Evolutionary conservation across 1,140 invertebrate genomes (phyloP).

Genomic region (Eulimnadia texana): DNA sequence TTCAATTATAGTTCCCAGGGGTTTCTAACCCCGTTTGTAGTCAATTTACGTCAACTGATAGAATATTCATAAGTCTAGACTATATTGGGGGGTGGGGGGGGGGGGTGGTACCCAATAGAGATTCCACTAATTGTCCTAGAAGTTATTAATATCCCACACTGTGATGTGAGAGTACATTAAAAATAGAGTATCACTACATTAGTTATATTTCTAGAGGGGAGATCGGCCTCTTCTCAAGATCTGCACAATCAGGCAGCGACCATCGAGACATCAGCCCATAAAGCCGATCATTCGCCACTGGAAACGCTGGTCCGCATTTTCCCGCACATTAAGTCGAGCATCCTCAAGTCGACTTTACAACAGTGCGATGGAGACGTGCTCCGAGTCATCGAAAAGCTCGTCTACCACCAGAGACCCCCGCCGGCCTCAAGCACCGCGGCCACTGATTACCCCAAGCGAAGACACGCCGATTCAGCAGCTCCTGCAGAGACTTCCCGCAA

Average conservation of each 20-base stretch:
- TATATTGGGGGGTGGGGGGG: too few relatives aligned
- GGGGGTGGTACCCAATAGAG: too few relatives aligned
- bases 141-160: too few relatives aligned
- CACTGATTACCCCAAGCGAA: neutral
- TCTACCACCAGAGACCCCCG: conserved; percentile 37
- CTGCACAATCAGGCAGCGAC: neutral
- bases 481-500: neutral
- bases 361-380: conserved; percentile 65
- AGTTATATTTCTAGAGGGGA: too few relatives aligned
- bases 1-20: too few relatives aligned
- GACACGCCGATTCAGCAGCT: neutral
- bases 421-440: neutral
- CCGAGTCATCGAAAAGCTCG: conserved; percentile 74
- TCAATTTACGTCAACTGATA: too few relatives aligned
- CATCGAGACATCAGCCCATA: neutral
- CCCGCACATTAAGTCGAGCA: conserved; percentile 60
- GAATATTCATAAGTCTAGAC: too few relatives aligned
- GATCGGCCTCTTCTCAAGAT: too few relatives aligned
- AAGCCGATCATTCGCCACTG: conserved; percentile 35
- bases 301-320: conserved; percentile 67
- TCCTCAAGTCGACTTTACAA: conserved; percentile 64
- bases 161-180: too few relatives aligned
- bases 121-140: too few relatives aligned
- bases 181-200: too few relatives aligned
- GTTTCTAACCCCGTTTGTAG: too few relatives aligned